These are phyloP conservation scores for Lerema accius DNA, from an alignment of 1,140 invertebrate genomes.

Conservation along the genomic window DNA sequence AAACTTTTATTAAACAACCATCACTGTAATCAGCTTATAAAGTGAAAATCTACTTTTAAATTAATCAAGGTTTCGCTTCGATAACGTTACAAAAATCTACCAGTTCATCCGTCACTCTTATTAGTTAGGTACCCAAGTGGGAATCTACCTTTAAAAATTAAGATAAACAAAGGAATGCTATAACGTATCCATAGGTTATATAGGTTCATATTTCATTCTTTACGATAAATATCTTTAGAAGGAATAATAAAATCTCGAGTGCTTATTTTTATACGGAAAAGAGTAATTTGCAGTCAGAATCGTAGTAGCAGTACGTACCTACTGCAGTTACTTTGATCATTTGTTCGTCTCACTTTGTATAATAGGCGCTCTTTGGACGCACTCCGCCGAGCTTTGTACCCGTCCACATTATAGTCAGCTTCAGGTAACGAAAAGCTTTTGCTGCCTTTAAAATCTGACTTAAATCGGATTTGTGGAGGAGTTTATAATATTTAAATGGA, in stretches of 20 bases:
- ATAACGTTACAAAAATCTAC: too few species aligned
- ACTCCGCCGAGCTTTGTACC: conserved; percentile 41
- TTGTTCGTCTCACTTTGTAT: conserved; percentile 40
- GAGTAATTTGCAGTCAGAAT: conserved; percentile 28
- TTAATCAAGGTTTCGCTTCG: too few species aligned
- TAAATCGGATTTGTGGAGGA: conserved; percentile 55
- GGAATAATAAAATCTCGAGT: background rate
- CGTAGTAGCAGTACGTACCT: background rate
- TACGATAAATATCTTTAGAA: background rate
- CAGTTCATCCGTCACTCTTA: too few species aligned
- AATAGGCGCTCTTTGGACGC: conserved; percentile 54
- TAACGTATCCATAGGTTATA: too few species aligned
- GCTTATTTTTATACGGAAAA: conserved; percentile 24
- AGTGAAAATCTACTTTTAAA: too few species aligned
- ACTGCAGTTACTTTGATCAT: conserved; percentile 23
- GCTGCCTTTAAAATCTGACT: too few species aligned
- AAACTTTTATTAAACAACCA: too few species aligned
- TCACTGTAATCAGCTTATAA: too few species aligned
- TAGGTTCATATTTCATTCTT: too few species aligned
- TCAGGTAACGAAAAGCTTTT: conserved; percentile 36
- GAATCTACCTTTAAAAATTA: too few species aligned
- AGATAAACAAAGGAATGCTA: too few species aligned
- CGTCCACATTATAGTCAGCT: conserved; percentile 46
- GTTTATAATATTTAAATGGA: conserved; percentile 62
- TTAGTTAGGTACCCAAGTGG: too few species aligned